Evolutionary conservation across 2,797 vertebrate species (phyloP), one percentile per base, ranked within the genome.

Genomic region (Poeciliopsis gracilis): DNA sequence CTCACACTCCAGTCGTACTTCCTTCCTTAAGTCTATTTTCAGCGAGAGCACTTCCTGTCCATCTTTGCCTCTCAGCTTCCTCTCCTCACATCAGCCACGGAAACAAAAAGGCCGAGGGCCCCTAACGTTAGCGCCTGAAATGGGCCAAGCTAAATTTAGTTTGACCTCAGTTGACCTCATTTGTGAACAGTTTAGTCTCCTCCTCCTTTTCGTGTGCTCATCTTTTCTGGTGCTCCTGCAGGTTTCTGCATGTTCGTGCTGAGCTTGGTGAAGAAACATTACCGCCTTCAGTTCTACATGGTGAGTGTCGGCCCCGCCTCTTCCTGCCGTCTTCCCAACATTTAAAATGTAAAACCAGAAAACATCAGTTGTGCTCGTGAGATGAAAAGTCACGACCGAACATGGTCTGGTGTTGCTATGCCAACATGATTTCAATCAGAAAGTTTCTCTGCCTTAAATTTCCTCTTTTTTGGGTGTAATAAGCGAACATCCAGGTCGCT

Each of bases 231-330:
- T 25, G 47, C 38, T 86, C 43, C 86, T 84, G 47, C 90, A 94
- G 98, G 98, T 63, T 99, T 99, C 95, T 99, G 98, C 94, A 99
- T 99, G 98, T 99, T 99, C 86, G 98, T 99, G 53, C 90, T 99
- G 91, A 99, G 98, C 81, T 93, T 99, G 94, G 98, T 99, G 94
- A 99, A 99, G 96, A 99, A 99, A 77, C 98, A 99, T 88, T 99
- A 99, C 83, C 97, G 98, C 28, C 96, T 99, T 61, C 98, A 99
- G 91, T 99, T 99, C 91, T 99, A 99, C 94, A 99, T 99, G 98
- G 98, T 99, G 93, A 96, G 95, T 84, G 33, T 10, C 25, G 15
- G 4, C 53, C 16, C 70, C 20, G 72, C 57, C 41, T 43, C 66
- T 33, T 55, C 41, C 8, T 46, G 67, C 15, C 74, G 38, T 36